phyloP scores from a whole-genome alignment of 2,113 vertebrate species.

The Dasyornis broadbenti region DNA sequence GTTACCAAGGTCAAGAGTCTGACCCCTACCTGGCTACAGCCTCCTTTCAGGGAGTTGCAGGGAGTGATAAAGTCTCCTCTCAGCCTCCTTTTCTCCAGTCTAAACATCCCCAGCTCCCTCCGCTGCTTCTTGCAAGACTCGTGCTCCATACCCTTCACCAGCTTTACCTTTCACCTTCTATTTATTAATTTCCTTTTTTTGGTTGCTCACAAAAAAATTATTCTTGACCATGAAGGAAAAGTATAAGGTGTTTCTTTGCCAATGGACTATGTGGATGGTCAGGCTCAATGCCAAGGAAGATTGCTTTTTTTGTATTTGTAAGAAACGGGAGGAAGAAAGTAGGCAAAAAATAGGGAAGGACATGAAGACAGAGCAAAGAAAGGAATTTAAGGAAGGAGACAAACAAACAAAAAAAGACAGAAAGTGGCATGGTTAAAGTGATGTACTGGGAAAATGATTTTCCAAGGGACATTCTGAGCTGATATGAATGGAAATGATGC shows the following conservation, averaged over 20 bases:
- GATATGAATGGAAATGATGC: neutral
- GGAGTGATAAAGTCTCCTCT: neutral
- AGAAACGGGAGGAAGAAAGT: neutral
- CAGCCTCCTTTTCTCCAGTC: neutral
- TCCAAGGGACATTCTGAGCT: neutral
- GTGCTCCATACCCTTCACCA: neutral
- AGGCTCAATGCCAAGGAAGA: neutral
- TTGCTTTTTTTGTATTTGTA: neutral
- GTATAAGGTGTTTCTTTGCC: neutral
- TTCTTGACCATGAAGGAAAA: neutral
- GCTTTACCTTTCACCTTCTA: neutral
- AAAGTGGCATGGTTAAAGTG: neutral
- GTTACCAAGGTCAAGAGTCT: neutral
- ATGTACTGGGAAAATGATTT: neutral
- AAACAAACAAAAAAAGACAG: neutral
- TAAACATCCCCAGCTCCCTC: neutral
- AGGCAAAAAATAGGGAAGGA: neutral
- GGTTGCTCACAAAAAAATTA: neutral
- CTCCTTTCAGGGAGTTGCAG: neutral
- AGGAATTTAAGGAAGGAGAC: neutral
- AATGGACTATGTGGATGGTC: neutral
- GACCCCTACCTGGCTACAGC: neutral
- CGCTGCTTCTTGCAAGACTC: neutral
- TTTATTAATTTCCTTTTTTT: neutral
- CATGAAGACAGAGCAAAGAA: neutral